Evolutionary conservation across 2,888 invertebrate genomes (phyloP), one percentile per base, ranked within the genome.

Genomic region (Psylliodes chrysocephalus): DNA sequence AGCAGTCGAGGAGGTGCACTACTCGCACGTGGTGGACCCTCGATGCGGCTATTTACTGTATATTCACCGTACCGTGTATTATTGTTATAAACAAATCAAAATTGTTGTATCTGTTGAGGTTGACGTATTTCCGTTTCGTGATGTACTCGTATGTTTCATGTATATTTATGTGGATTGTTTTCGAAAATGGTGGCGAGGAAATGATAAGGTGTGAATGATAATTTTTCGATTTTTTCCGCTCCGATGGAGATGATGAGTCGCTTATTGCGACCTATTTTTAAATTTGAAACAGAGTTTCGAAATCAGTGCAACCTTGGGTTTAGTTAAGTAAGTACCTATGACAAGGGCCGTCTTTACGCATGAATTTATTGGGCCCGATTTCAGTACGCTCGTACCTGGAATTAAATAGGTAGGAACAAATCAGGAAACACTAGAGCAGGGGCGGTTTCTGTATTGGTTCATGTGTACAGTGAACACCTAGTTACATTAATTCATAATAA

Each of bases 1-100:
- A 59, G 40, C 17, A 38, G 25, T 17, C 57, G 57, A 59, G 57
- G 57, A 59, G 57, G 57, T 59, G 57, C 57, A 59, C 57, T 25
- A 49, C n/a, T n/a, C n/a, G 49, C 57, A 59, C 57, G 57, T 59
- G 57, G 57, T 59, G 49, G 55, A 28, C 49, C 47, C 56, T 49
- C 49, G 15, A 22, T 6, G 40, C 17, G 18, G 12, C 46, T 46
- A 25, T 51, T 51, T 51, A 53, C 18, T 38, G 22, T 38, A 53
- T 53, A 22, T 15, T 19, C 22, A 38, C 38, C 12, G 15, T 28
- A 38, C 53, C 53, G 53, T 38, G 12, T 10, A 22, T 38, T 25
- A 38, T 53, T 53, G 53, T 53, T 53, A 38, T 38, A 53, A 52
- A 53, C 47, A 25, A 53, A 53, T 14, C 38, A 5, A 19, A 14